Evolutionary conservation across 2,113 vertebrate species (phyloP).

Genomic region (Dromas ardeola): DNA sequence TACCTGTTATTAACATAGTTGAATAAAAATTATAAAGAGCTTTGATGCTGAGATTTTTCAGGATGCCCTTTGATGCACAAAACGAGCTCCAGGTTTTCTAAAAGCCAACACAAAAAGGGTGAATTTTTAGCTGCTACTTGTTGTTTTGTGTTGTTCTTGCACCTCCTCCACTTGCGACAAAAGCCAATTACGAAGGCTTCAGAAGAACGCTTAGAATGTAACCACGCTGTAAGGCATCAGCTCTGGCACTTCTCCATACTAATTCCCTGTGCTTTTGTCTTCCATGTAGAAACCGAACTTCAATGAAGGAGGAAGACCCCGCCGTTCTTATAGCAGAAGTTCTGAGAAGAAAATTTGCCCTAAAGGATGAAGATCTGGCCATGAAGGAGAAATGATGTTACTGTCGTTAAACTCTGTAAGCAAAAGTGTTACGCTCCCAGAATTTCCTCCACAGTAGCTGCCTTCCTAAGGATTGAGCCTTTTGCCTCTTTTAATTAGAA

Average conservation of each 20-base stretch:
- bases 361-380: constrained; percentile 88
- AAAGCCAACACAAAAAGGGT: fast-evolving
- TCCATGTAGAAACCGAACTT: constrained; percentile 78
- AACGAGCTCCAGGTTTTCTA: not conserved
- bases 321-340: constrained; percentile 92
- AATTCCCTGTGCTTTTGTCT: not conserved
- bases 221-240: not conserved
- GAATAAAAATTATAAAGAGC: not conserved
- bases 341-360: constrained; percentile 91
- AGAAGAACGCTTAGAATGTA: not conserved
- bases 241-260: not conserved
- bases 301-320: constrained; percentile 91
- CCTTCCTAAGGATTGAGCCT: constrained; percentile 56
- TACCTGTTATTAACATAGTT: not conserved
- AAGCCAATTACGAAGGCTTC: not conserved
- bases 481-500: constrained; percentile 23
- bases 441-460: constrained; percentile 45
- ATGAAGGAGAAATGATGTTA: constrained; percentile 78
- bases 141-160: not conserved
- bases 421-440: not conserved
- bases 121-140: not conserved
- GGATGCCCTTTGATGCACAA: not conserved
- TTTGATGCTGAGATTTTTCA: not conserved
- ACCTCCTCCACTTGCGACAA: not conserved
- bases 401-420: constrained; percentile 1